These are phyloP conservation scores for Andrena fulva DNA, from an alignment of 2,888 invertebrate species.

Conservation along the genomic window DNA sequence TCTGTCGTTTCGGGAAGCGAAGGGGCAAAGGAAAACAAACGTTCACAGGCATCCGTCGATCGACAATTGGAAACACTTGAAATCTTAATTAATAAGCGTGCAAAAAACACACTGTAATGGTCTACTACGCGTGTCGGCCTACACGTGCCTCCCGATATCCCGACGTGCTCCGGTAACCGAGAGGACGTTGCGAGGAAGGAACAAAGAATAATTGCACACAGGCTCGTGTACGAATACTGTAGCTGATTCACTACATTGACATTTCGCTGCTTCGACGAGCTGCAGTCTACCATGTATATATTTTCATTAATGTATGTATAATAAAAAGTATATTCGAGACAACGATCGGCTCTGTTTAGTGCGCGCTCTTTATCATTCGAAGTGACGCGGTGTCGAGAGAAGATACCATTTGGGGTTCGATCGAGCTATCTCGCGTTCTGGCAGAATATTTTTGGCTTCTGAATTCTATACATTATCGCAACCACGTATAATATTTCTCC, in stretches of 20 bases:
- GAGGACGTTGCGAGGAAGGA: constrained; percentile 49
- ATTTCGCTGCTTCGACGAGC: constrained; percentile 83
- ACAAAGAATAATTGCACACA: constrained; percentile 34
- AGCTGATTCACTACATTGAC: constrained; percentile 74
- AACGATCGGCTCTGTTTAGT: constrained; percentile 47
- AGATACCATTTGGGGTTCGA: neutral
- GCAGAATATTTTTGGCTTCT: constrained; percentile 43
- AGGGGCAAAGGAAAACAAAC: constrained; percentile 2
- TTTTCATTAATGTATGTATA: constrained; percentile 85
- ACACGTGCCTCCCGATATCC: constrained; percentile 67
- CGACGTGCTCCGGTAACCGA: constrained; percentile 53
- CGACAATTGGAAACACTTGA: neutral
- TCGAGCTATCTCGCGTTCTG: constrained; percentile 29
- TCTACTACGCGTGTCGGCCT: constrained; percentile 73
- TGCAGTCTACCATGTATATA: constrained; percentile 84
- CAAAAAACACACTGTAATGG: constrained; percentile 51
- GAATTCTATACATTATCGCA: constrained; percentile 30
- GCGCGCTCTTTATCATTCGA: constrained; percentile 29
- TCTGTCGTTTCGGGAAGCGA: constrained; percentile 26
- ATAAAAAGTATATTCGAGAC: constrained; percentile 81
- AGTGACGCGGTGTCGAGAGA: neutral
- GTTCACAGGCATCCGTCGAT: constrained; percentile 24
- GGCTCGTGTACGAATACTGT: constrained; percentile 68
- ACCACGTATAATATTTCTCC: constrained; percentile 35
- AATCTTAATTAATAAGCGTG: constrained; percentile 19